Evolutionary conservation across 2,113 vertebrate species (phyloP).

Genomic region (Saccopteryx leptura): DNA sequence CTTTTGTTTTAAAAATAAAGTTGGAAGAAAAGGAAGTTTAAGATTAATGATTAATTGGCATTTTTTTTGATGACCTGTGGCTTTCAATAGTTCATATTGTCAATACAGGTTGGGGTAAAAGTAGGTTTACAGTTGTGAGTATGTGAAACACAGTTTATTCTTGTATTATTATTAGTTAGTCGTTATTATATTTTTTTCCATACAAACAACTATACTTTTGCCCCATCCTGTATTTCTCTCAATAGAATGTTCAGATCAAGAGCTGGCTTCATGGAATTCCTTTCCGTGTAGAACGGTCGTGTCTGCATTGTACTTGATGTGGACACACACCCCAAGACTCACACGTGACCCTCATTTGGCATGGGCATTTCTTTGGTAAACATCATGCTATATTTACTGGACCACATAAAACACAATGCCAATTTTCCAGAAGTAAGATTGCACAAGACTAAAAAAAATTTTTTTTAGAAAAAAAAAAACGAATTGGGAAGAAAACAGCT

Average conservation of each 20-base stretch:
- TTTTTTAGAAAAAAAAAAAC: neutral
- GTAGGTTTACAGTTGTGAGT: neutral
- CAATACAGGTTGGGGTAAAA: neutral
- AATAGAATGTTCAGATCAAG: neutral
- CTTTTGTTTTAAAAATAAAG: slow-evolving; percentile 44
- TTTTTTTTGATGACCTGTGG: neutral
- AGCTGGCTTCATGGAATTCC: neutral
- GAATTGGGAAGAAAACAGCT: slow-evolving; percentile 53
- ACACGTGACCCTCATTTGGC: neutral
- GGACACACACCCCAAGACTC: neutral
- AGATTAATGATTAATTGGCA: neutral
- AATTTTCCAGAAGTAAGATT: slow-evolving; percentile 50
- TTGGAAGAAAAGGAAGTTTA: neutral
- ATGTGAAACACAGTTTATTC: neutral
- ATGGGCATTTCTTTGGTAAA: slow-evolving; percentile 18
- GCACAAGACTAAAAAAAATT: slow-evolving; percentile 30
- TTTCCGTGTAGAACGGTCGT: neutral
- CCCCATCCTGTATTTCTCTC: neutral
- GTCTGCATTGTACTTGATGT: neutral
- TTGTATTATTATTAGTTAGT: neutral
- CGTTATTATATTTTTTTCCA: neutral
- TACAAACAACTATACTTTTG: neutral
- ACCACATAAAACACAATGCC: slow-evolving; percentile 36
- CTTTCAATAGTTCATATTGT: neutral
- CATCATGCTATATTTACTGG: neutral